Conservation (phyloP, 2,797 vertebrate genomes). For the Gymnopithys bicolor region DNA sequence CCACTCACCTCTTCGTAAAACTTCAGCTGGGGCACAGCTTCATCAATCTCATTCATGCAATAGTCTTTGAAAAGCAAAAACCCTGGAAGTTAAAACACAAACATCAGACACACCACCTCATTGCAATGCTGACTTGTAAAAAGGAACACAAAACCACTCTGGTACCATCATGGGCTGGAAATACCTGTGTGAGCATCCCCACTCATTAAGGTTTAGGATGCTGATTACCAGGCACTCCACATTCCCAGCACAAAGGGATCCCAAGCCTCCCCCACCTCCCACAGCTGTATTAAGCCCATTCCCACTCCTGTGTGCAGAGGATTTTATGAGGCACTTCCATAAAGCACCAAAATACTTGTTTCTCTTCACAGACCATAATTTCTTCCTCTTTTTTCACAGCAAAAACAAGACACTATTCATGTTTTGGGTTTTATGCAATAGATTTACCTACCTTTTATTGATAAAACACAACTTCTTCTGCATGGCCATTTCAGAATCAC, state of each 20-base stretch:
- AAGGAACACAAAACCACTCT: accelerated
- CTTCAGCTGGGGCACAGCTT: slow-evolving; percentile 95
- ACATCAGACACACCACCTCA: background rate
- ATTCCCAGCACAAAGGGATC: background rate
- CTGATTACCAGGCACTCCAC: background rate
- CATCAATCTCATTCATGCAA: slow-evolving; percentile 93
- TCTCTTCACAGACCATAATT: background rate
- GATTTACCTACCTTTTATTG: background rate
- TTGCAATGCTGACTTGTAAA: accelerated
- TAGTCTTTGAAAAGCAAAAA: slow-evolving; percentile 98
- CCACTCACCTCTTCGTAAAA: slow-evolving; percentile 94
- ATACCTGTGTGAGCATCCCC: background rate
- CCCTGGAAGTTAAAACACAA: slow-evolving; percentile 76
- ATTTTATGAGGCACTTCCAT: background rate
- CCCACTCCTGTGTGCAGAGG: background rate
- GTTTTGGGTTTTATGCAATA: background rate
- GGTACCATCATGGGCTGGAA: accelerated
- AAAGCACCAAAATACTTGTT: background rate
- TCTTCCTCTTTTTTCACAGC: background rate
- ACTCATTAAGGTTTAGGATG: background rate
- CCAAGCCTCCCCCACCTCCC: background rate
- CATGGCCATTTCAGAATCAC: background rate
- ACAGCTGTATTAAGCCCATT: background rate
- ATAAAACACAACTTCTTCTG: background rate
- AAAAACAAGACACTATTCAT: background rate